Evolutionary conservation across 2,113 vertebrate species (phyloP).

Genomic region (Rhinolophus sinicus): DNA sequence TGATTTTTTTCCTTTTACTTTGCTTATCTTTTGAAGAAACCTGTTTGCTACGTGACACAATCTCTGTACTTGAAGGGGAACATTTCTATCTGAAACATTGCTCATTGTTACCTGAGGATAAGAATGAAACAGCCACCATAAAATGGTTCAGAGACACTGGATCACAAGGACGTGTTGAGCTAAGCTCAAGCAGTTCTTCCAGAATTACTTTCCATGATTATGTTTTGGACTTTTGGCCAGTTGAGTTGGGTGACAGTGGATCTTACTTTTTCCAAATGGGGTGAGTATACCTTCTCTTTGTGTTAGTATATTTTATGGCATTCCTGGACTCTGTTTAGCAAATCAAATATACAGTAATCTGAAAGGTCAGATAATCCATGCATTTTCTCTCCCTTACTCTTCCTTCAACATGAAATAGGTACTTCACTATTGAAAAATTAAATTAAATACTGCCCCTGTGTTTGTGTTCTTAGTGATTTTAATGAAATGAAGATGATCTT

Average conservation of each 20-base stretch:
- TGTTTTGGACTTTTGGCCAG: constrained; percentile 87
- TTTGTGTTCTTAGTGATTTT: not conserved
- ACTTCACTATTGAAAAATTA: not conserved
- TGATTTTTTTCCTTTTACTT: not conserved
- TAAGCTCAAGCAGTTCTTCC: constrained; percentile 39
- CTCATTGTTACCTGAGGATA: not conserved
- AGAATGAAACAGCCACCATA: not conserved
- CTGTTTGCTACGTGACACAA: constrained; percentile 62
- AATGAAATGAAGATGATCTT: not conserved
- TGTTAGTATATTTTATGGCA: not conserved
- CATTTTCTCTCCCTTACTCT: not conserved
- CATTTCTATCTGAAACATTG: constrained; percentile 83
- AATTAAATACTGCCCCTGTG: not conserved
- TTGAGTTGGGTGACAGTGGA: constrained; percentile 81
- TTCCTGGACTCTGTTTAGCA: not conserved
- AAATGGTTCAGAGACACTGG: constrained; percentile 80
- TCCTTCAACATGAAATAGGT: not conserved
- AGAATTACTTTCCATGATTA: constrained; percentile 72
- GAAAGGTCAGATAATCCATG: not conserved
- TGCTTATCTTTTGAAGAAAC: constrained; percentile 64
- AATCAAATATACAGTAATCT: not conserved
- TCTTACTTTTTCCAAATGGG: constrained; percentile 79
- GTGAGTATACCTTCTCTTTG: constrained; percentile 76
- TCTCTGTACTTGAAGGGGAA: constrained; percentile 83
- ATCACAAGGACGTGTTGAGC: not conserved